Conservation (phyloP, 2,888 invertebrate species). For the Protophormia terraenovae region DNA sequence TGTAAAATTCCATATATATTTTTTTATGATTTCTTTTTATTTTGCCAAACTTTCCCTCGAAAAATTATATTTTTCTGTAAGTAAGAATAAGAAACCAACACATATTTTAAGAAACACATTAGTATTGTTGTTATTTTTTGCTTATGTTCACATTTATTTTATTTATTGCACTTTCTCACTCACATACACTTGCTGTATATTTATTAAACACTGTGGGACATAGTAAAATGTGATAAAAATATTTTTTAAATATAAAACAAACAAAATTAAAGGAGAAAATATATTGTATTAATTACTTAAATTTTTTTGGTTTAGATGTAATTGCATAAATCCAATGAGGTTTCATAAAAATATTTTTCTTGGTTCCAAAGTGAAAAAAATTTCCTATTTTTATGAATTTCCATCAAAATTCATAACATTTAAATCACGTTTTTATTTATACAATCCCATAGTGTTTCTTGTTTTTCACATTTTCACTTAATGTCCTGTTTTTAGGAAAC, state of each 20-base stretch:
- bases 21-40: not conserved
- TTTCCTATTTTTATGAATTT: not conserved
- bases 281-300: too few relatives aligned
- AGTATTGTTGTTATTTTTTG: slow-evolving; percentile 22
- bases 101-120: not conserved
- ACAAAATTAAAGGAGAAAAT: not conserved
- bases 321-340: too few relatives aligned
- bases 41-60: not conserved
- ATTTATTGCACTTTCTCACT: slow-evolving; percentile 19
- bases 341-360: too few relatives aligned
- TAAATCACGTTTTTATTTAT: not conserved
- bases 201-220: not conserved
- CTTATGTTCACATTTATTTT: slow-evolving; percentile 32
- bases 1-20: not conserved
- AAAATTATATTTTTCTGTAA: slow-evolving; percentile 25
- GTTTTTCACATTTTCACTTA: not conserved
- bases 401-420: too few relatives aligned
- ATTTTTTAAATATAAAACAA: too few relatives aligned
- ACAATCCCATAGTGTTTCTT: not conserved
- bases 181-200: not conserved
- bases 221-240: not conserved
- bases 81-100: not conserved
- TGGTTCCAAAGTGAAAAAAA: too few relatives aligned
- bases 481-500: slow-evolving; percentile 15
- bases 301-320: too few relatives aligned